These are phyloP conservation scores for Marasmarcha lunaedactyla DNA, from an alignment of 2,888 invertebrate species.

Conservation along the genomic window DNA sequence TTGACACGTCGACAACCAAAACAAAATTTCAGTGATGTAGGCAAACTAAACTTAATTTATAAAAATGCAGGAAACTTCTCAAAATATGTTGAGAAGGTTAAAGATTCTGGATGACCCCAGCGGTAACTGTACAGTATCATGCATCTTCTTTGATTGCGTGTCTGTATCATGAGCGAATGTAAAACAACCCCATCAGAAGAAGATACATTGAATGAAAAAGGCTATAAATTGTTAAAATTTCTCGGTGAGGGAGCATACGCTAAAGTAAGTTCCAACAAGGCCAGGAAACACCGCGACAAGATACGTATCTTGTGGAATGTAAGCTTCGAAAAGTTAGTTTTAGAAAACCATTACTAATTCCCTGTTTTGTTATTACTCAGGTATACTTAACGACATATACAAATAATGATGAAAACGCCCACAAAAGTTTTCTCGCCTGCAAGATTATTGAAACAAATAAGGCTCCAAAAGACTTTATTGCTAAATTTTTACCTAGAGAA, in stretches of 20 bases:
- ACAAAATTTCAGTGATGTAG: constrained; percentile 2
- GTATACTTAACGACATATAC: constrained; percentile 51
- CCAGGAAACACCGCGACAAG: no score
- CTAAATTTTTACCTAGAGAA: constrained; percentile 86
- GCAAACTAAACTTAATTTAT: not conserved
- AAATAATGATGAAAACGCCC: constrained; percentile 28
- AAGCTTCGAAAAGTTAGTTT: no score
- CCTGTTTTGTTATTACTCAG: constrained; percentile 21
- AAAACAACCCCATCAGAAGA: constrained; percentile 56
- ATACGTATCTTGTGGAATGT: no score
- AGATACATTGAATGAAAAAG: constrained; percentile 58
- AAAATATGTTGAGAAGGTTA: not conserved
- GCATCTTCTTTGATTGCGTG: constrained; percentile 3
- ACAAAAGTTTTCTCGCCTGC: constrained; percentile 69
- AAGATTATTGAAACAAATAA: constrained; percentile 80
- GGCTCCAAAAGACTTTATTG: constrained; percentile 82
- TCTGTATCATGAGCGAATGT: constrained; percentile 54
- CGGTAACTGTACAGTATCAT: not conserved
- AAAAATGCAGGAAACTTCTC: not conserved
- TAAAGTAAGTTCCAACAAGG: constrained; percentile 75
- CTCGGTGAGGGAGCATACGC: constrained; percentile 85
- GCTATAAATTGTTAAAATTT: constrained; percentile 73
- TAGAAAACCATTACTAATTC: not conserved
- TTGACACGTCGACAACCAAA: not conserved
- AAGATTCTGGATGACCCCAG: constrained; percentile 18